A percentile compares a stretch with the other conserved stretches of the same genome.
Evolutionary conservation across 2,888 invertebrate genomes (phyloP).

Genomic region (Drosophila recens): DNA sequence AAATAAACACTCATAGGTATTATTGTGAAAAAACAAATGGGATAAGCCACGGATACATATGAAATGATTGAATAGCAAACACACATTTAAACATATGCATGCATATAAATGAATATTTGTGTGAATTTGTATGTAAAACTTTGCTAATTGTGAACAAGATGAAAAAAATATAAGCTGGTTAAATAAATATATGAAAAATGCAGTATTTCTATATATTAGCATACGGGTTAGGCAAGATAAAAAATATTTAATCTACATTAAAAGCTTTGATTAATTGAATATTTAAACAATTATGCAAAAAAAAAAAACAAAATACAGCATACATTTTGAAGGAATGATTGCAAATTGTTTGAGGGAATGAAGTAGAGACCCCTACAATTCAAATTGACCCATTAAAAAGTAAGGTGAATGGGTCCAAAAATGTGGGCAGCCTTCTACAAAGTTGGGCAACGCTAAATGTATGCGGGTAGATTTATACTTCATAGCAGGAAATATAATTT

Average conservation of each 20-base stretch:
- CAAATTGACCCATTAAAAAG: slow-evolving; percentile 49
- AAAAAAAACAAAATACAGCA: not conserved
- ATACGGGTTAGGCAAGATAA: slow-evolving; percentile 1
- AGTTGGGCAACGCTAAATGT: slow-evolving; percentile 6
- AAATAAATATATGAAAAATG: slow-evolving; percentile 41
- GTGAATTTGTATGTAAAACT: slow-evolving; percentile 21
- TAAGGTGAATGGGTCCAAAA: slow-evolving; percentile 21
- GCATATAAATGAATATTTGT: slow-evolving; percentile 7
- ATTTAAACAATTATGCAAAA: not conserved
- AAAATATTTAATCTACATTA: slow-evolving; percentile 7
- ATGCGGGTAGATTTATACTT: not conserved
- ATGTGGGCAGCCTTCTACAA: not conserved
- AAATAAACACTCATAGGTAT: slow-evolving; percentile 20
- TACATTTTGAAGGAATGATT: not conserved
- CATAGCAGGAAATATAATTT: slow-evolving; percentile 54
- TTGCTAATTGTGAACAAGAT: slow-evolving; percentile 47
- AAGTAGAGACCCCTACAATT: slow-evolving; percentile 4
- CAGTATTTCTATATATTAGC: slow-evolving; percentile 1
- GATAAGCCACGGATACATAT: slow-evolving; percentile 34
- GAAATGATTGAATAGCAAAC: slow-evolving; percentile 42
- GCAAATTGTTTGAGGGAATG: slow-evolving; percentile 3
- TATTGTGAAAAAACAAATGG: slow-evolving; percentile 23
- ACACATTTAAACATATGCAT: slow-evolving; percentile 9
- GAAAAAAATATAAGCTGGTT: slow-evolving; percentile 35
- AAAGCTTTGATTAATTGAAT: slow-evolving; percentile 7